Percentiles rank a stretch among this genome's conserved stretches.
Evolutionary conservation across 2,113 vertebrate genomes (phyloP).

Genomic region (Chamaetylas fuelleborni): DNA sequence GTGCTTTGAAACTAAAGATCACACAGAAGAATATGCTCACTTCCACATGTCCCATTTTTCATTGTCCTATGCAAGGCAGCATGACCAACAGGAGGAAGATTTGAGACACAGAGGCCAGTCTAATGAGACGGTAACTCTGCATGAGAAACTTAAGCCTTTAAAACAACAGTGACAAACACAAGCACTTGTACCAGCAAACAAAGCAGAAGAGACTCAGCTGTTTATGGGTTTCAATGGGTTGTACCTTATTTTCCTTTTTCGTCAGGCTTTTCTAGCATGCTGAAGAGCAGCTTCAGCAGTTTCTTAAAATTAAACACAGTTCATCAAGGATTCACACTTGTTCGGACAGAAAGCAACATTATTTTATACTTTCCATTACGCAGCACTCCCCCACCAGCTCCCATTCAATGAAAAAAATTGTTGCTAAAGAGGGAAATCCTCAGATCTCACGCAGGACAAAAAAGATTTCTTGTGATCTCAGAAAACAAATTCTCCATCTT

Average conservation of each 20-base stretch:
- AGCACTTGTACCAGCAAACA: background rate
- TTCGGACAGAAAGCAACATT: background rate
- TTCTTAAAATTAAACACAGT: background rate
- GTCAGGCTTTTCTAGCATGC: background rate
- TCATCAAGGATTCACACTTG: background rate
- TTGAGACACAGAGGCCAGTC: background rate
- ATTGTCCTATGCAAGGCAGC: background rate
- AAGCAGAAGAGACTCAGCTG: background rate
- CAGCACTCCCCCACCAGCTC: background rate
- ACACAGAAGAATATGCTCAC: accelerated
- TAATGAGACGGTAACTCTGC: background rate
- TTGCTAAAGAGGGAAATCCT: background rate
- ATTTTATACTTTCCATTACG: background rate
- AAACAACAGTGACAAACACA: background rate
- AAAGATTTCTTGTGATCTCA: background rate
- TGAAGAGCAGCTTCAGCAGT: background rate
- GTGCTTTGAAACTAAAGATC: background rate
- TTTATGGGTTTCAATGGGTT: background rate
- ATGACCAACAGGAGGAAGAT: background rate
- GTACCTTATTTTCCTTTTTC: background rate
- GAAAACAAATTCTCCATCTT: background rate
- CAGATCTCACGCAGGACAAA: background rate
- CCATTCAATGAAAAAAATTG: background rate
- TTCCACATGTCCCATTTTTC: background rate
- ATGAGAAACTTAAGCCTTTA: background rate